Percentiles rank a stretch among this genome's conserved stretches.
Conservation (phyloP, 2,888 invertebrate genomes). For the Ophraella communa region DNA sequence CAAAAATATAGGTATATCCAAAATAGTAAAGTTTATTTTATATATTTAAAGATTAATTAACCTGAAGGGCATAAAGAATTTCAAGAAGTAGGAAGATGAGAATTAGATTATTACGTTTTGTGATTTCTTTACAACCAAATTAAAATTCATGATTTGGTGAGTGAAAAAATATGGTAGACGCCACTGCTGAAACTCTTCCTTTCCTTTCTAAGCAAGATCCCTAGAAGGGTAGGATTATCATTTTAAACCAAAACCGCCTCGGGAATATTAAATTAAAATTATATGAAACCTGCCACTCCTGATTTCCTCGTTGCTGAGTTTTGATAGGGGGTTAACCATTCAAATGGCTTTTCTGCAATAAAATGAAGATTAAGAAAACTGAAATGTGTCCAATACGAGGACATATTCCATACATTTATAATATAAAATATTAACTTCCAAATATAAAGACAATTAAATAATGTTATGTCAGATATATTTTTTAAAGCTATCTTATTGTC, state of each 20-base stretch:
- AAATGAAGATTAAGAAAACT: constrained; percentile 32
- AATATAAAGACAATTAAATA: neutral
- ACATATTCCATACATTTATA: neutral
- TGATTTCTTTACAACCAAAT: no score
- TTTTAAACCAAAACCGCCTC: constrained; percentile 38
- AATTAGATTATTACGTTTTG: no score
- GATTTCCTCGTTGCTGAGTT: constrained; percentile 37
- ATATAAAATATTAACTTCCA: neutral
- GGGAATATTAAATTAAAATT: constrained; percentile 43
- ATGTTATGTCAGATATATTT: neutral
- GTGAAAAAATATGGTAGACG: neutral
- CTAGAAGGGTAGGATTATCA: constrained; percentile 40
- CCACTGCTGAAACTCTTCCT: constrained; percentile 29
- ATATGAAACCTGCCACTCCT: constrained; percentile 38
- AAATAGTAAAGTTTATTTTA: no score
- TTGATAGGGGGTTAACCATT: constrained; percentile 32
- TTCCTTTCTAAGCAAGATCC: constrained; percentile 36
- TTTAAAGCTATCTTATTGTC: neutral
- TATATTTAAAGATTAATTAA: no score
- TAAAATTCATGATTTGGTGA: neutral
- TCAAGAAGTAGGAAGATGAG: no score
- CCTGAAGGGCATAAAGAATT: no score
- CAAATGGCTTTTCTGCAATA: constrained; percentile 28
- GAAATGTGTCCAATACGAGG: constrained; percentile 23
- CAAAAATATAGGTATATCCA: no score